Conservation (phyloP, 2,113 vertebrate species). For the Puffinus mauretanicus region DNA sequence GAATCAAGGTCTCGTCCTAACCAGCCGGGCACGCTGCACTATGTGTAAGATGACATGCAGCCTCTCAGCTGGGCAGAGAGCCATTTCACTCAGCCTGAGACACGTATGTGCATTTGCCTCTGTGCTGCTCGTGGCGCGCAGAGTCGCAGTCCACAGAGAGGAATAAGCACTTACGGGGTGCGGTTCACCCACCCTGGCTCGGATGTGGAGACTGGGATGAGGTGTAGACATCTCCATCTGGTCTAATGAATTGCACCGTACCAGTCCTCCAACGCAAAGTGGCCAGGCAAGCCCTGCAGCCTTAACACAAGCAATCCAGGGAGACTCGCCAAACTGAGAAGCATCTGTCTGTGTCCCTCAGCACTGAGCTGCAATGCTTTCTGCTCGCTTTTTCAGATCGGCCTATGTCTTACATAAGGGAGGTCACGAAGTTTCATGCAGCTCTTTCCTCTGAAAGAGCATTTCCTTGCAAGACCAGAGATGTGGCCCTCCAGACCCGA, state of each 20-base stretch:
- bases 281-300: not conserved
- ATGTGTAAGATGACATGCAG: not conserved
- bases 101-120: not conserved
- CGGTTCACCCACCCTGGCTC: not conserved
- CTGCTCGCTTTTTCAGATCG: not conserved
- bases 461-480: not conserved
- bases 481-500: not conserved
- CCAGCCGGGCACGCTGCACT: not conserved
- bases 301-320: not conserved
- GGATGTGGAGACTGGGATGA: not conserved
- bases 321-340: not conserved
- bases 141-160: not conserved
- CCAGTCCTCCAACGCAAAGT: not conserved
- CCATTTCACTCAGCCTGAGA: not conserved
- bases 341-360: not conserved
- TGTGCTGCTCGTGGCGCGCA: not conserved
- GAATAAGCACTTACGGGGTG: not conserved
- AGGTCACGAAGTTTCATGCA: not conserved
- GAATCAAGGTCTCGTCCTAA: not conserved
- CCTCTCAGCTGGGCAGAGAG: not conserved
- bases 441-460: not conserved
- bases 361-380: not conserved
- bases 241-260: not conserved
- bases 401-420: not conserved
- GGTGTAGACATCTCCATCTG: not conserved